Evolutionary conservation across 2,888 invertebrate species (phyloP), one percentile per base, ranked within the genome.

Genomic region (Tetragonula carbonaria): DNA sequence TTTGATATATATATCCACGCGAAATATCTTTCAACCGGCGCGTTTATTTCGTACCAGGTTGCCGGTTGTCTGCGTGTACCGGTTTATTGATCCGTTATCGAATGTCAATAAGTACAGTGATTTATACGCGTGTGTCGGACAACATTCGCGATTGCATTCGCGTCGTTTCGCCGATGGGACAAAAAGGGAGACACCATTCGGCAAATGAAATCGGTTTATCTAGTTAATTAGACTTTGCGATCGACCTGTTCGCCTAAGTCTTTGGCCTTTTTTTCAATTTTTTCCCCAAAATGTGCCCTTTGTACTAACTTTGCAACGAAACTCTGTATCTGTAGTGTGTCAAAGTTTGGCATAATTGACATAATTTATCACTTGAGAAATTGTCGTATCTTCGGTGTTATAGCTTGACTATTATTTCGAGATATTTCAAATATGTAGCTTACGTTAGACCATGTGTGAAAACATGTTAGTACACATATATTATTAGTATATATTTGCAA

Each of bases 1-100:
- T 50, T 66, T 55, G 63, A 65, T 65, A 11, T 38, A 65, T 65
- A 11, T 38, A 45, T 2, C 51, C n/a, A 33, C 38, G 55, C 28
- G 59, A 23, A 28, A 55, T 68, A n/a, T 68, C 53, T 72, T 81
- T 68, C 55, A 81, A 81, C 57, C 38, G 63, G 4, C 14, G 72
- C 79, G 66, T 80, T 80, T 80, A 78, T 80, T 72, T 28, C 66
- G n/a, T 66, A 50, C 23, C 33, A 33, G 53, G 57, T 55, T 57
- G 55, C 11, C 62, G 53, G 57, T 55, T 57, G 55, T 14, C 62
- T 57, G 68, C 23, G 55, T 51, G 14, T 8, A 55, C 21, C 6
- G 62, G 16, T 68, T 70, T 70, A 82, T 82, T 23, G 81, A 79
- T 82, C 55, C 63, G 33, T 70, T 68, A 79, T 74, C 80, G 74